These are phyloP conservation scores for Escarpia spicata DNA, from an alignment of 2,888 invertebrate species.

Conservation along the genomic window DNA sequence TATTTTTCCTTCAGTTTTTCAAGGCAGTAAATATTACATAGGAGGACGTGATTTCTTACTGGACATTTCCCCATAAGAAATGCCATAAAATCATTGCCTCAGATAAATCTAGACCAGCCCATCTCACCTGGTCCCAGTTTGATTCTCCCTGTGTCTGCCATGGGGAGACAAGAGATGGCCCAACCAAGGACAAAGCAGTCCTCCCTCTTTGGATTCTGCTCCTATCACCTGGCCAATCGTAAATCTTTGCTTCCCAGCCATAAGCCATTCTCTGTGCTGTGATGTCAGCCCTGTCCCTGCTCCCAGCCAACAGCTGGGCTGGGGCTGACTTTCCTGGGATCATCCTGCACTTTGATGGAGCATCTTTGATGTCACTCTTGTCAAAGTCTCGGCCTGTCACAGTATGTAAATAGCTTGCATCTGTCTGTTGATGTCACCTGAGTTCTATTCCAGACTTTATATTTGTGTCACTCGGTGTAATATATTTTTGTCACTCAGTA, in stretches of 20 bases:
- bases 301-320: background rate
- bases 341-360: slow-evolving; percentile 14
- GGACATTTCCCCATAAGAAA: background rate
- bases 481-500: background rate
- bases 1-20: background rate
- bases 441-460: background rate
- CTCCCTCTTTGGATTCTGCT: background rate
- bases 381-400: background rate
- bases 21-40: background rate
- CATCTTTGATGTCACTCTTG: slow-evolving; percentile 16
- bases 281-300: slow-evolving; percentile 8
- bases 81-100: background rate
- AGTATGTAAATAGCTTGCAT: background rate
- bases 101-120: background rate
- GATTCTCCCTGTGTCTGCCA: background rate
- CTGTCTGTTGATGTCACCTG: background rate
- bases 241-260: background rate
- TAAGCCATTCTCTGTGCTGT: background rate
- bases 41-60: background rate
- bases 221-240: background rate
- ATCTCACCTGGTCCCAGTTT: background rate
- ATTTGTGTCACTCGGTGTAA: background rate
- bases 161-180: background rate
- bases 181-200: background rate
- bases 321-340: background rate